Percentiles rank a stretch among this genome's conserved stretches.
Conservation (phyloP, 2,113 vertebrate species). For the Nothocercus nigrocapillus region DNA sequence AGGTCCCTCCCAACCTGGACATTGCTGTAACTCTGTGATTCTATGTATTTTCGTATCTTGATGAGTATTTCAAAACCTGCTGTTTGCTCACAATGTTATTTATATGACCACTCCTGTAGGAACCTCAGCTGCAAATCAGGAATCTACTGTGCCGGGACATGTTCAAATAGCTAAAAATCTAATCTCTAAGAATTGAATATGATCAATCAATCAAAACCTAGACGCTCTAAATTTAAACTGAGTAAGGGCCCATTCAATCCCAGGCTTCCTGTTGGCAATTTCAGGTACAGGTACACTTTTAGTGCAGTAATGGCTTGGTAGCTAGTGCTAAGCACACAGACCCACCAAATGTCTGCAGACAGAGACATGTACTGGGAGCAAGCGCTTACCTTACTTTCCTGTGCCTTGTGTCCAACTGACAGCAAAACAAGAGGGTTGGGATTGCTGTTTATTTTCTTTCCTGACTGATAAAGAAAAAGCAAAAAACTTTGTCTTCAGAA, state of each 20-base stretch:
- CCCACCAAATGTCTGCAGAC: neutral
- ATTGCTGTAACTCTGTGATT: neutral
- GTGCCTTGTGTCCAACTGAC: conserved; percentile 88
- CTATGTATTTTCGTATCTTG: neutral
- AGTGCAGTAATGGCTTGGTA: neutral
- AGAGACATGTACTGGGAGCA: neutral
- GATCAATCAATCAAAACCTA: neutral
- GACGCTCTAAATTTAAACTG: neutral
- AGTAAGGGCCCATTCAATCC: neutral
- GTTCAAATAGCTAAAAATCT: neutral
- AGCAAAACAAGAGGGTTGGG: conserved; percentile 93
- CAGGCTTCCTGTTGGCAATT: neutral
- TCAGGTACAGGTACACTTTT: neutral
- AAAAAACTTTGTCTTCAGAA: conserved; percentile 46
- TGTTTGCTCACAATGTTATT: neutral
- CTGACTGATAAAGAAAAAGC: conserved; percentile 81
- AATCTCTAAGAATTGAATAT: neutral
- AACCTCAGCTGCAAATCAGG: neutral
- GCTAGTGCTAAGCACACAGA: neutral
- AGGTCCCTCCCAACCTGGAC: neutral
- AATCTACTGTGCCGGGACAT: neutral
- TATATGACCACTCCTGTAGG: neutral
- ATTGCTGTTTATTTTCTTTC: conserved; percentile 93
- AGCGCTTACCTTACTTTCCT: conserved; percentile 92
- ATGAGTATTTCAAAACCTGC: neutral